phyloP scores from a whole-genome alignment of 2,888 invertebrate species.

The Conchocele bisecta region DNA sequence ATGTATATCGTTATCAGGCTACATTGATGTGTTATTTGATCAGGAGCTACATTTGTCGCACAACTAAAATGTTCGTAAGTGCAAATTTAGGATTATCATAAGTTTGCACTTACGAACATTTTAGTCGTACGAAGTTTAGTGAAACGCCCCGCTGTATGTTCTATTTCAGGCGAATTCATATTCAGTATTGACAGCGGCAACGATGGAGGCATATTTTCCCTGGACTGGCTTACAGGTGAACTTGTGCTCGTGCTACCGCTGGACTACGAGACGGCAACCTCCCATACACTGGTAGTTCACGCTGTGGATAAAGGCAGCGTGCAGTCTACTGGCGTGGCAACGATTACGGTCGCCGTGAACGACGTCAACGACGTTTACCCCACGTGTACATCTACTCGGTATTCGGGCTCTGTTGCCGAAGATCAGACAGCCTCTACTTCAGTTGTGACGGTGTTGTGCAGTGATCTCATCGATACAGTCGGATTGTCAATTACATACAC shows the following conservation, averaged over 20 bases:
- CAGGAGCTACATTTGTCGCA: too few species aligned
- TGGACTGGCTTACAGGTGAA: slow-evolving; percentile 44
- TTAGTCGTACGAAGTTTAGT: not conserved
- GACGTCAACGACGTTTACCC: slow-evolving; percentile 72
- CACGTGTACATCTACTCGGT: slow-evolving; percentile 43
- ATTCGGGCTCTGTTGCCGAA: slow-evolving; percentile 58
- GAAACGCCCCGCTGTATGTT: not conserved
- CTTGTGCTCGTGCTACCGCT: slow-evolving; percentile 28
- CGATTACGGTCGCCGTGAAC: slow-evolving; percentile 61
- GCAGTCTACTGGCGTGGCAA: slow-evolving; percentile 31
- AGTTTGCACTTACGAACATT: not conserved
- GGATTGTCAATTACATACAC: slow-evolving; percentile 51
- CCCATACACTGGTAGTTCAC: slow-evolving; percentile 61
- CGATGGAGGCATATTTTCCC: slow-evolving; percentile 54
- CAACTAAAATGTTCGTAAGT: too few species aligned
- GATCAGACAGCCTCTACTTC: slow-evolving; percentile 51
- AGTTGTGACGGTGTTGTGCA: slow-evolving; percentile 57
- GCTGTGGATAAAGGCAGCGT: slow-evolving; percentile 64
- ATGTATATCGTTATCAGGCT: too few species aligned
- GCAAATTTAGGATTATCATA: too few species aligned
- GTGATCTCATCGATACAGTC: slow-evolving; percentile 64
- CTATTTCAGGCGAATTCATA: slow-evolving; percentile 37
- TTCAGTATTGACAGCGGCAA: slow-evolving; percentile 61
- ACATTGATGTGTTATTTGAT: too few species aligned
- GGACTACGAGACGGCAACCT: slow-evolving; percentile 68